phyloP scores from a whole-genome alignment of 2,888 invertebrate species.

The Drosophila testacea region DNA sequence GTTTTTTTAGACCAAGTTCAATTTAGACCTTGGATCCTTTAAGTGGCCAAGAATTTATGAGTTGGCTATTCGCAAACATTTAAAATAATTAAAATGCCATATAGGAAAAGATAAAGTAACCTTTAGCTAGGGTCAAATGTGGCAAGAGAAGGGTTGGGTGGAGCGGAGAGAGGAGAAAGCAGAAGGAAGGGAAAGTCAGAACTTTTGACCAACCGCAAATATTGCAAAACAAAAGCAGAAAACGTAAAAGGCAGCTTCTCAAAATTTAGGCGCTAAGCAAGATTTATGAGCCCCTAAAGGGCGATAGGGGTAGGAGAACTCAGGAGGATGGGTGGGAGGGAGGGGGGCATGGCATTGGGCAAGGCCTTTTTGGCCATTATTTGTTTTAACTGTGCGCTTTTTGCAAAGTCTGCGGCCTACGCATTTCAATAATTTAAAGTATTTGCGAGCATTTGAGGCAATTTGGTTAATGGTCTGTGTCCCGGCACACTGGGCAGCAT shows the following conservation, averaged over 20 bases:
- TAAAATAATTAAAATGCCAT: conserved; percentile 73
- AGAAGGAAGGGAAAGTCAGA: neutral
- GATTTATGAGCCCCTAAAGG: conserved; percentile 72
- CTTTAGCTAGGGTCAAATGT: conserved; percentile 14
- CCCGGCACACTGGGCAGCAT: neutral
- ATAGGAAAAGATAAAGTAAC: conserved; percentile 44
- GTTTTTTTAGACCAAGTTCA: neutral
- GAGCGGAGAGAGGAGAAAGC: neutral
- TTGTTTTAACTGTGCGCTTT: conserved; percentile 62
- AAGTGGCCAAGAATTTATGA: conserved; percentile 31
- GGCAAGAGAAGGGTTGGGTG: neutral
- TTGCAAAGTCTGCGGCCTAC: conserved; percentile 48
- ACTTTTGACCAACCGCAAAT: conserved; percentile 51
- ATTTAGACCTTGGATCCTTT: neutral
- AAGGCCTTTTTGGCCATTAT: conserved; percentile 60
- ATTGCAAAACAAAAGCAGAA: conserved; percentile 26
- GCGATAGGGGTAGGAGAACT: neutral
- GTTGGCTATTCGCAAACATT: conserved; percentile 56
- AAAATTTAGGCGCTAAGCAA: conserved; percentile 65
- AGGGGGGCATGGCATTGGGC: conserved; percentile 45
- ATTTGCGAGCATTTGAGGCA: conserved; percentile 66
- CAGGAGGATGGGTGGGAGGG: neutral
- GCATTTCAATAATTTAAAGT: conserved; percentile 78
- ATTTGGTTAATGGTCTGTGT: conserved; percentile 71
- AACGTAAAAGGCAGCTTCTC: conserved; percentile 34